Percentiles rank a stretch among this genome's conserved stretches.
Evolutionary conservation across 2,888 invertebrate species (phyloP).

Genomic region (Spicauda simplicius): DNA sequence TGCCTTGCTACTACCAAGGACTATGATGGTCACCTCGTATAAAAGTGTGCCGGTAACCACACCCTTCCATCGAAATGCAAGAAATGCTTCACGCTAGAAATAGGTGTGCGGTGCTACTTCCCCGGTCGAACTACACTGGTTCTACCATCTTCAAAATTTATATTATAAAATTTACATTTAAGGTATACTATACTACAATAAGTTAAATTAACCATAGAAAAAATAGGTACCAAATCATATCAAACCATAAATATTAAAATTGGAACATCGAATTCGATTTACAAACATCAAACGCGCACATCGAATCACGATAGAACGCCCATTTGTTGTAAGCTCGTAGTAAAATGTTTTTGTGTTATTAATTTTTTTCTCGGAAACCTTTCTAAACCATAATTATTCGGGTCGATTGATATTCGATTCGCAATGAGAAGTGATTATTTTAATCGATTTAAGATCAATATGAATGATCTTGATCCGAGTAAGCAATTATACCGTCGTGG

Average conservation of each 20-base stretch:
- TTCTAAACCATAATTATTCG: constrained; percentile 51
- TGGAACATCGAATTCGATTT: constrained; percentile 48
- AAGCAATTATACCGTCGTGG: not conserved
- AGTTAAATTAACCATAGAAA: too few relatives aligned
- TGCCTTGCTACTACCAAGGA: too few relatives aligned
- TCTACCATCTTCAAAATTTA: too few relatives aligned
- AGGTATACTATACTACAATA: too few relatives aligned
- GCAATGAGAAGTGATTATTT: constrained; percentile 25
- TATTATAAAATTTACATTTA: too few relatives aligned
- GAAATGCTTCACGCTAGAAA: too few relatives aligned
- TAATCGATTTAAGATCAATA: constrained; percentile 26
- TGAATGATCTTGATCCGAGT: not conserved
- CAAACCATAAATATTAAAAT: constrained; percentile 47
- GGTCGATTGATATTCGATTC: constrained; percentile 28
- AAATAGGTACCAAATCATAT: constrained; percentile 14
- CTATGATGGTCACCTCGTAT: too few relatives aligned
- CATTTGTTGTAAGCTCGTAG: constrained; percentile 50
- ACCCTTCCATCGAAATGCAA: too few relatives aligned
- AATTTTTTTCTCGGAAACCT: constrained; percentile 35
- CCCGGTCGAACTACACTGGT: too few relatives aligned
- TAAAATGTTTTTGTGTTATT: constrained; percentile 43
- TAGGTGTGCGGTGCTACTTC: too few relatives aligned
- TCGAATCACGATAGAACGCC: constrained; percentile 46
- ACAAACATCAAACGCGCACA: constrained; percentile 43
- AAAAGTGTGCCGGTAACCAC: too few relatives aligned